Percentiles rank a stretch among this genome's conserved stretches.
Evolutionary conservation across 2,113 vertebrate species (phyloP).

Genomic region (Ceuthmochares aereus): DNA sequence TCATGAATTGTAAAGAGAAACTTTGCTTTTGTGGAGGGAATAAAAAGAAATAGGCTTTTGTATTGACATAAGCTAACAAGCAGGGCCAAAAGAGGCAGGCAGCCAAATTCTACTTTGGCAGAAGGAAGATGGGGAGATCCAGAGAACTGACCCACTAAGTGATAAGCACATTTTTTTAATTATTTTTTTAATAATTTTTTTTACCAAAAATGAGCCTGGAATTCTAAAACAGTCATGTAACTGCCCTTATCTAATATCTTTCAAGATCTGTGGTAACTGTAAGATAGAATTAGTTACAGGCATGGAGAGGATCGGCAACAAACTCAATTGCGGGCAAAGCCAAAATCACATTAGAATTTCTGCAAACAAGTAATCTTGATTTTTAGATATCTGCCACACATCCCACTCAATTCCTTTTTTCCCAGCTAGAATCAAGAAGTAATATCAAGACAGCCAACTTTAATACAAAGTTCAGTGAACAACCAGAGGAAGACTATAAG

Average conservation of each 20-base stretch:
- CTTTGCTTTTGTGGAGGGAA: not conserved
- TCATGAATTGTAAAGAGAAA: slow-evolving; percentile 2
- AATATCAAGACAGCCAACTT: not conserved
- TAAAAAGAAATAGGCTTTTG: not conserved
- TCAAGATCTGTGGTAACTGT: not conserved
- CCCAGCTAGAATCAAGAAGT: not conserved
- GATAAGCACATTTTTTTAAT: too few relatives aligned
- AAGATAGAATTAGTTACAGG: not conserved
- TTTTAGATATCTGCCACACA: not conserved
- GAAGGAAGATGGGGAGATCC: not conserved
- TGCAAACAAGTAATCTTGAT: not conserved
- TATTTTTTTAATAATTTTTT: not conserved
- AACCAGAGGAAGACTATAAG: not conserved
- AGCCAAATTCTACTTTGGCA: not conserved
- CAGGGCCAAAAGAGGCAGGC: not conserved
- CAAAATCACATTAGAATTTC: not conserved
- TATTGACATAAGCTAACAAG: not conserved
- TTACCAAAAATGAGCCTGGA: not conserved
- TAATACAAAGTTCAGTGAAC: not conserved
- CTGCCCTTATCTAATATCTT: not conserved
- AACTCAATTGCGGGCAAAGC: not conserved
- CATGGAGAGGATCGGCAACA: not conserved
- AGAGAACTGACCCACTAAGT: not conserved
- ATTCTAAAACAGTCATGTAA: not conserved
- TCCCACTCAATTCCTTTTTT: not conserved